Conservation (phyloP, 1,140 invertebrate species). For the Phymastichus coffea region DNA sequence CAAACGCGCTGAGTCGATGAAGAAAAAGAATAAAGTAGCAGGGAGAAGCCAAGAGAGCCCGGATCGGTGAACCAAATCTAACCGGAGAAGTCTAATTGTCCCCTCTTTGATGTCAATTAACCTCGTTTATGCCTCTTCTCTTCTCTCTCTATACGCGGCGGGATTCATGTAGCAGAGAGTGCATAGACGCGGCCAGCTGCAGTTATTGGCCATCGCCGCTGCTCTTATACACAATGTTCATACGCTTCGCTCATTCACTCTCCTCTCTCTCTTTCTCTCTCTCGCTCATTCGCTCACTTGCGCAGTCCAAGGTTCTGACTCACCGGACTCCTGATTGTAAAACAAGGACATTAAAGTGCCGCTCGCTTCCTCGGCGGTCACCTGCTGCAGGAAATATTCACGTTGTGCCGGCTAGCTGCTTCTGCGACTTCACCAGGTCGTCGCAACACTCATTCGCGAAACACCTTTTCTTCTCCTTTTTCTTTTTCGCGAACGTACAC, state of each 20-base stretch:
- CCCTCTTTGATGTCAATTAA: constrained; percentile 40
- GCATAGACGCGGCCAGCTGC: too few relatives aligned
- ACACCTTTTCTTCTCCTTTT: too few relatives aligned
- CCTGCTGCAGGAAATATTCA: too few relatives aligned
- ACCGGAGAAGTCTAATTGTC: constrained; percentile 35
- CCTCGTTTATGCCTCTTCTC: constrained; percentile 31
- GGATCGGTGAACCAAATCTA: background rate
- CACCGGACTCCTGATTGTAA: constrained; percentile 27
- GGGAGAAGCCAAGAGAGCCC: background rate
- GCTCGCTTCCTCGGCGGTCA: too few relatives aligned
- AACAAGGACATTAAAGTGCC: constrained; percentile 27
- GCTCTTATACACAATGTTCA: background rate
- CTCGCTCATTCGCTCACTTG: background rate
- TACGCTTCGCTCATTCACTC: background rate
- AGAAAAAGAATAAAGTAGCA: too few relatives aligned
- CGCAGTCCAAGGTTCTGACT: constrained; percentile 10
- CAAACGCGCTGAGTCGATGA: too few relatives aligned
- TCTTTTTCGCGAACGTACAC: too few relatives aligned
- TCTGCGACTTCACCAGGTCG: too few relatives aligned
- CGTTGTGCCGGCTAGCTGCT: too few relatives aligned
- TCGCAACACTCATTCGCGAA: too few relatives aligned
- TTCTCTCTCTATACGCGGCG: background rate
- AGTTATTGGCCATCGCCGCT: background rate
- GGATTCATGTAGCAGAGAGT: background rate
- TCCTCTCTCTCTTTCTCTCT: background rate